phyloP scores from a whole-genome alignment of 2,113 vertebrate genomes.

The Malurus cyaneus region DNA sequence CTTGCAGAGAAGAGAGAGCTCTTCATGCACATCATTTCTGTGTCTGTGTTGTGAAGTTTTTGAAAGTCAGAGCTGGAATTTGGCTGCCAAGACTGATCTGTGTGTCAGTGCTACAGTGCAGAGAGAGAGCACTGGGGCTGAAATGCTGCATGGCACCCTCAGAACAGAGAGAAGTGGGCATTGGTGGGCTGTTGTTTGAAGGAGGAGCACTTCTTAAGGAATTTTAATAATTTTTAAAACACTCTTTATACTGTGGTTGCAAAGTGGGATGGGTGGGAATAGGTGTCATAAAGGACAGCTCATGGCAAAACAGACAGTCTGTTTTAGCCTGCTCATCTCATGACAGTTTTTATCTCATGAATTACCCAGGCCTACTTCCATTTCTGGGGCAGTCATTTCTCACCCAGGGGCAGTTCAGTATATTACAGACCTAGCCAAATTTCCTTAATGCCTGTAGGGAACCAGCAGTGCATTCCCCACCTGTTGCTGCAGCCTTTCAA shows the following conservation, averaged over 20 bases:
- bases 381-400: neutral
- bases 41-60: neutral
- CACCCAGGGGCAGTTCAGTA: neutral
- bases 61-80: neutral
- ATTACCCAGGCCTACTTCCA: neutral
- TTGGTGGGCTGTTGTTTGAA: neutral
- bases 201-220: neutral
- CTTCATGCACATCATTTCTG: neutral
- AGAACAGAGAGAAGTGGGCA: neutral
- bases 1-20: neutral
- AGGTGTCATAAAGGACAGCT: neutral
- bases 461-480: neutral
- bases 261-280: neutral
- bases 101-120: neutral
- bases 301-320: neutral
- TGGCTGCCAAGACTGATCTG: neutral
- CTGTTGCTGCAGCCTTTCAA: neutral
- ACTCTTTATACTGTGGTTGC: neutral
- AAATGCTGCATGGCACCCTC: rapidly evolving
- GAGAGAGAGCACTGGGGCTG: rapidly evolving
- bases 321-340: neutral
- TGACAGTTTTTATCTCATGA: neutral
- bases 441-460: neutral
- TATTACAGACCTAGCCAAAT: neutral
- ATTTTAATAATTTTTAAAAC: neutral